A percentile compares a stretch with the other conserved stretches of the same genome.
phyloP scores from a whole-genome alignment of 2,113 vertebrate species.

The Myocastor coypus region DNA sequence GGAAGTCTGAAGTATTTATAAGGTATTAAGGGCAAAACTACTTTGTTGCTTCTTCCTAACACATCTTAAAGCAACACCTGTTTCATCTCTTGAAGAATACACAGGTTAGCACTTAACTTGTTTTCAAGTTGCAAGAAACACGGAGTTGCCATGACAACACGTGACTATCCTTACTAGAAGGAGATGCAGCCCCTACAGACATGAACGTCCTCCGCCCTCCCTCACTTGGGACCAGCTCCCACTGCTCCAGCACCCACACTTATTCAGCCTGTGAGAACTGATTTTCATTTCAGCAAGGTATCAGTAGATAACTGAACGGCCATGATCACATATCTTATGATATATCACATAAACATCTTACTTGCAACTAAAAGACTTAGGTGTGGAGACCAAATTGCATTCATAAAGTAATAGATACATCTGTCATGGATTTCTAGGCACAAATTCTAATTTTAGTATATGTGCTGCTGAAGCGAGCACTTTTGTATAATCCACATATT shows the following conservation, averaged over 20 bases:
- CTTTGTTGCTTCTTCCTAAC: conserved; percentile 60
- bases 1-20: background rate
- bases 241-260: background rate
- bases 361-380: conserved; percentile 16
- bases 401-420: background rate
- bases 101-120: conserved; percentile 59
- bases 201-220: fast-evolving
- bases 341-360: background rate
- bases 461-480: too few relatives aligned
- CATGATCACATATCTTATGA: conserved; percentile 1
- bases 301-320: background rate
- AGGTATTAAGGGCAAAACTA: conserved; percentile 47
- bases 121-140: conserved; percentile 41
- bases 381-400: conserved; percentile 11
- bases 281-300: conserved; percentile 15
- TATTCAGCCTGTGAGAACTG: background rate
- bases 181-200: background rate
- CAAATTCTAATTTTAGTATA: conserved; percentile 5
- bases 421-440: background rate
- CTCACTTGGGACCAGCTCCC: background rate
- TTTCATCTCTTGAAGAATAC: conserved; percentile 60
- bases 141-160: conserved; percentile 61
- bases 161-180: background rate
- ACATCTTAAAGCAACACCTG: conserved; percentile 72
- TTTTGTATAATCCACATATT: background rate